A percentile compares a stretch with the other conserved stretches of the same genome.
These are phyloP conservation scores for Polyodon spathula DNA, from an alignment of 2,113 vertebrate species.

Conservation along the genomic window DNA sequence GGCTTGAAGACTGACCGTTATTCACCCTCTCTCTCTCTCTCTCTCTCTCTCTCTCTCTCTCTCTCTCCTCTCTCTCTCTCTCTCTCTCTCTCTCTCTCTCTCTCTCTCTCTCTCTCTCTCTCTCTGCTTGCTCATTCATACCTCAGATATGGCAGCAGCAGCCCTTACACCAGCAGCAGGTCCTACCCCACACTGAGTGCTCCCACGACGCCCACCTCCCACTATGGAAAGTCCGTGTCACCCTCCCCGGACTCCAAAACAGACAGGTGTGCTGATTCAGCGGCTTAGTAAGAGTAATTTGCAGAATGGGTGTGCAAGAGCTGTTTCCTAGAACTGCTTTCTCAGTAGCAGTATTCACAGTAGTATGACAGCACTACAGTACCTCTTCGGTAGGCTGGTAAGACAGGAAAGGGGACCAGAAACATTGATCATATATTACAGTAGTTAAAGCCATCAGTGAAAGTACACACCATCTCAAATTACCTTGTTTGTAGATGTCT, in stretches of 20 bases:
- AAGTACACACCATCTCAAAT: too few species aligned
- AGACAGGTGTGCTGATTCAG: slow-evolving; percentile 59
- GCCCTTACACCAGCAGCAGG: slow-evolving; percentile 49
- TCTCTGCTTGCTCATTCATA: background rate
- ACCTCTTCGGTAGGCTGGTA: too few species aligned
- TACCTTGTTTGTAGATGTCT: too few species aligned
- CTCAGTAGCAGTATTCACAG: too few species aligned
- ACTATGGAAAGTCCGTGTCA: slow-evolving; percentile 42
- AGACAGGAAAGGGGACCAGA: too few species aligned
- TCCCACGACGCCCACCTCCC: slow-evolving; percentile 47
- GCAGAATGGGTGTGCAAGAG: too few species aligned
- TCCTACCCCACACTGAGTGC: slow-evolving; percentile 46
- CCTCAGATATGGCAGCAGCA: slow-evolving; percentile 56
- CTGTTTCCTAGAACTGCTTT: too few species aligned
- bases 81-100: slow-evolving; percentile 17
- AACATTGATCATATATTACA: too few species aligned
- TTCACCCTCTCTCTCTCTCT: slow-evolving; percentile 15
- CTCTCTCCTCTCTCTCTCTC: slow-evolving; percentile 24
- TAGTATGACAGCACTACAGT: too few species aligned
- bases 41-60: slow-evolving; percentile 17
- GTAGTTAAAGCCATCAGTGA: too few species aligned
- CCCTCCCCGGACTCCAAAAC: slow-evolving; percentile 56
- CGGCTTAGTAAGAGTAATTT: too few species aligned
- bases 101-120: slow-evolving; percentile 6
- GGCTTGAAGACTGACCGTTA: slow-evolving; percentile 1